A percentile compares a stretch with the other conserved stretches of the same genome.
These are phyloP conservation scores for Lymantria dispar DNA, from an alignment of 2,888 invertebrate species.

Conservation along the genomic window DNA sequence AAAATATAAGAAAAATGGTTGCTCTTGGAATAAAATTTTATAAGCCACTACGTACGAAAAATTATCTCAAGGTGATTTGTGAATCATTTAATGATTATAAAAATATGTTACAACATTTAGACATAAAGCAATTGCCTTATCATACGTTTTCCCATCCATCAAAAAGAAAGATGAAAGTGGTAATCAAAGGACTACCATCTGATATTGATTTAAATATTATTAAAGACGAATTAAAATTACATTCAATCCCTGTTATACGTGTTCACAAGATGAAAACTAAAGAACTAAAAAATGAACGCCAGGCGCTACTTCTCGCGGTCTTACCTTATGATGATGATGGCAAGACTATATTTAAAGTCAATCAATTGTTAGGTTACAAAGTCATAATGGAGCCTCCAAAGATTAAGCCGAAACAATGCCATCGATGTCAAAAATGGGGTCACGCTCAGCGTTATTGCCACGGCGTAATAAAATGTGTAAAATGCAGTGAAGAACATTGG, in stretches of 20 bases:
- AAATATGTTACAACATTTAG: slow-evolving; percentile 44
- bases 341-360: slow-evolving; percentile 40
- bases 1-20: slow-evolving; percentile 41
- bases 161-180: slow-evolving; percentile 54
- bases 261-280: slow-evolving; percentile 53
- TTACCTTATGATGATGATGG: slow-evolving; percentile 47
- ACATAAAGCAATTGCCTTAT: slow-evolving; percentile 48
- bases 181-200: slow-evolving; percentile 52
- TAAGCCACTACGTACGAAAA: slow-evolving; percentile 28
- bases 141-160: slow-evolving; percentile 56
- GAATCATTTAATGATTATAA: slow-evolving; percentile 45
- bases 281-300: slow-evolving; percentile 28
- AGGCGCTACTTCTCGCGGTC: slow-evolving; percentile 46
- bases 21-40: slow-evolving; percentile 43
- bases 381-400: slow-evolving; percentile 54
- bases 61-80: slow-evolving; percentile 46
- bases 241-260: slow-evolving; percentile 48
- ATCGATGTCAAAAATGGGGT: slow-evolving; percentile 67
- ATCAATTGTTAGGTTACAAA: slow-evolving; percentile 40
- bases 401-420: slow-evolving; percentile 53
- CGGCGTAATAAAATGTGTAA: slow-evolving; percentile 55
- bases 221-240: slow-evolving; percentile 42
- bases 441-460: slow-evolving; percentile 63
- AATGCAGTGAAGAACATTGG: slow-evolving; percentile 60
- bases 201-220: slow-evolving; percentile 40